Evolutionary conservation across 2,797 vertebrate species (phyloP), one percentile per base, ranked within the genome.

Genomic region (Pseudochirops cupreus): DNA sequence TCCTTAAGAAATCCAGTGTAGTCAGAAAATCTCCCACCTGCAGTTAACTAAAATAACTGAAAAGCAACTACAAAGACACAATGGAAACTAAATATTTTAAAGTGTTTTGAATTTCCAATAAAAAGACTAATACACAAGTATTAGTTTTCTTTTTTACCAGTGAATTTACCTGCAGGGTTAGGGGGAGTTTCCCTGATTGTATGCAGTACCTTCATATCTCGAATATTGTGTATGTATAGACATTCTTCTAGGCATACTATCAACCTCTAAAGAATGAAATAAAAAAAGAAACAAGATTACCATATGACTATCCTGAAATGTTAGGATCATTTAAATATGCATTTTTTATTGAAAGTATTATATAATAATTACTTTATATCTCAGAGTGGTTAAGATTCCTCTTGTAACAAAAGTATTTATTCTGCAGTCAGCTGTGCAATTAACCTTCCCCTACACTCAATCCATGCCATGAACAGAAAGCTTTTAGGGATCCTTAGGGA

Each of bases 171-270:
- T 98, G 99, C 99, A 56, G 99, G 99, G 98, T 99, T 99, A 54
- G 99, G 99, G 31, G 99, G 99, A 0, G 99, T 99, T 98, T 99
- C 99, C 98, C 99, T 99, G 98, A 99, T 99, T 52, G 99, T 99
- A 98, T 99, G 99, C 97, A 99, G 99, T 87, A 99, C 99, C 99
- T 99, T 99, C 99, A 99, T 99, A 98, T 99, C 99, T 98, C 99
- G 98, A 98, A 99, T 99, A 98, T 99, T 99, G 99, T 99, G 99
- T 97, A 99, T 99, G 96, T 99, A 99, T n/a, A 99, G 99, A 5
- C 99, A 99, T 98, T 99, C 99, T 97, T 99, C 99, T 98, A 99
- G 99, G 98, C 99, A 99, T 93, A 99, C 99, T 56, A 99, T 99
- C 98, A 99, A 99, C 98, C 99, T 99, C 99, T 99, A 98, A 93